Evolutionary conservation across 37 sponge, comb jelly and placozoan genomes (phyloP), one percentile per base, ranked within the genome.

Genomic region (Dysidea cf. avara): DNA sequence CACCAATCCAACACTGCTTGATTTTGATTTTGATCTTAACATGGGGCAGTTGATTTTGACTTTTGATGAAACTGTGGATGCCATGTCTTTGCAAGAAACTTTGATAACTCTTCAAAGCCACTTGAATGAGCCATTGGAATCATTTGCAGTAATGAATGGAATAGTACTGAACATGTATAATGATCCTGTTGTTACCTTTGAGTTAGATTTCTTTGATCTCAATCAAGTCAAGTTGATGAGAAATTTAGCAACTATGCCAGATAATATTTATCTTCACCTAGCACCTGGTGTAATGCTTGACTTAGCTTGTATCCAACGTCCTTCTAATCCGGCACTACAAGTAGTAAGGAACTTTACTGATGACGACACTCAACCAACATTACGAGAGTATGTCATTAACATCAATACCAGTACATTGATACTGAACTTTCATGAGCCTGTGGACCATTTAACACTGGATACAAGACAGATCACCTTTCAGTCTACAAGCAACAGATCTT

Each of bases 11-110:
- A n/a, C 35, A 13, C 66, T 94, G 57, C 36, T 72, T 0, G 46
- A 54, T 0, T 94, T 94, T 63, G 72, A 80, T 25, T 83, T 94
- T 86, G 95, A 94, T 73, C 60, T 94, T 18, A 71, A 94, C 65
- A 40, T 32, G n/a, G 95, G 91, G 3, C 9, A 63, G 0, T 69
- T 94, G 20, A 46, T 49, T 16, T 57, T 90, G 2, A 94, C 85
- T 17, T 94, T 94, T 81, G 86, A 90, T 43, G 95, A 94, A 60
- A 94, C 91, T 40, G 91, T 94, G 18, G 80, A 94, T 49, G 68
- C 81, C 14, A 61, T 72, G 13, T 72, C 89, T 9, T 34, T 92
- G 20, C 56, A 64, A 11, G 69, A 79, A 5, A 57, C 70, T n/a
- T 30, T 0, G 24, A 66, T 92, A 39, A 90, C 75, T n/a, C 58